Percentiles rank a stretch among this genome's conserved stretches.
These are phyloP conservation scores for Hylaeus volcanicus DNA, from an alignment of 1,140 invertebrate genomes.

Conservation along the genomic window DNA sequence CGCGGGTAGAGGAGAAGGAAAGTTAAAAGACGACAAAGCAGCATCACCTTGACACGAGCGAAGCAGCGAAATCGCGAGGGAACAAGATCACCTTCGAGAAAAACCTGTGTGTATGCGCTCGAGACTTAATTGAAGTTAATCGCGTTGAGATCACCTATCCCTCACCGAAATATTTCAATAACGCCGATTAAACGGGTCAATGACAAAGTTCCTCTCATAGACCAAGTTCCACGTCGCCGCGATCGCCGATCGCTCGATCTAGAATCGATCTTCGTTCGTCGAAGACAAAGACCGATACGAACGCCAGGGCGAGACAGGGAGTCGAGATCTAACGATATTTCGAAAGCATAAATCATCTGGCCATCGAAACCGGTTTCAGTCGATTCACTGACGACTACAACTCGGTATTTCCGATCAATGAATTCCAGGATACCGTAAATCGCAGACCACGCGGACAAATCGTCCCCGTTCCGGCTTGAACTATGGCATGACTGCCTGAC, in stretches of 20 bases:
- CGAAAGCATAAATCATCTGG: constrained; percentile 54
- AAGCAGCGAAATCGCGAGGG: background rate
- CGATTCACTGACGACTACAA: constrained; percentile 30
- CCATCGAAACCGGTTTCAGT: constrained; percentile 51
- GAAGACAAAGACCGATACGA: background rate
- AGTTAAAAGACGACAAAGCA: background rate
- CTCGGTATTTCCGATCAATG: constrained; percentile 22
- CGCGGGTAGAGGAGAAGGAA: background rate
- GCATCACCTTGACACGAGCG: background rate
- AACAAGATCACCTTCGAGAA: background rate
- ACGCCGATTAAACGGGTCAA: background rate
- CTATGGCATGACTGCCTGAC: background rate
- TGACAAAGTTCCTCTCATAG: constrained; percentile 7
- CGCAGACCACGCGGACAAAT: constrained; percentile 1
- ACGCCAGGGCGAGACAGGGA: background rate
- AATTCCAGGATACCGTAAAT: constrained; percentile 33
- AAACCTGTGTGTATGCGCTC: no score
- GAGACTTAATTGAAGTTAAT: no score
- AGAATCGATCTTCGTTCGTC: background rate
- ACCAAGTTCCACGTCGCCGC: constrained; percentile 31
- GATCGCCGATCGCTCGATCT: background rate
- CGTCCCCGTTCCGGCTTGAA: background rate
- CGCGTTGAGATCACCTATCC: no score
- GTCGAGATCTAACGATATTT: constrained; percentile 53
- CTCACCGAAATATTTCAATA: no score